phyloP scores from a whole-genome alignment of 64 coral and sea anemone genomes.

The Montipora cactus region DNA sequence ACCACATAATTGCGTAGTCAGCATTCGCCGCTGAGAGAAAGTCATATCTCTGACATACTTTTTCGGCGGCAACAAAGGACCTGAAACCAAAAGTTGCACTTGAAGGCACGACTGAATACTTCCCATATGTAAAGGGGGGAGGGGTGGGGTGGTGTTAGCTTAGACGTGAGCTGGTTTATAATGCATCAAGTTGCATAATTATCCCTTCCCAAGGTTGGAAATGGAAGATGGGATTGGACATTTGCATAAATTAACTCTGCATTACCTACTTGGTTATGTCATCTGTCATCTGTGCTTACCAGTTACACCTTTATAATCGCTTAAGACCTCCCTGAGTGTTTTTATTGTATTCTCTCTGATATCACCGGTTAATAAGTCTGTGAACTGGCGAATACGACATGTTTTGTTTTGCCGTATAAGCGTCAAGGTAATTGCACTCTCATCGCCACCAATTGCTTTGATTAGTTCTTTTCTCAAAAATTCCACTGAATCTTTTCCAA shows the following conservation, averaged over 20 bases:
- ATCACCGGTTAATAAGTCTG: neutral
- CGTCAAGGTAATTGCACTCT: neutral
- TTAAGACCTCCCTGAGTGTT: neutral
- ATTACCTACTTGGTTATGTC: too few relatives aligned
- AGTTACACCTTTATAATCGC: neutral
- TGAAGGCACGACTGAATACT: neutral
- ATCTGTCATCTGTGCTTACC: neutral
- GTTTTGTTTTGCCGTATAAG: neutral
- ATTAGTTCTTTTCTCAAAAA: neutral
- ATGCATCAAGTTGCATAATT: too few relatives aligned
- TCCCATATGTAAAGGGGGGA: too few relatives aligned
- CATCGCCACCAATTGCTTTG: neutral
- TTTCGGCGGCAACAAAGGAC: constrained; percentile 39
- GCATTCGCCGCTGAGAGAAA: constrained; percentile 15
- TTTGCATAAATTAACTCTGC: too few relatives aligned
- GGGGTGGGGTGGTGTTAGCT: too few relatives aligned
- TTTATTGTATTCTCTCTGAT: constrained; percentile 26
- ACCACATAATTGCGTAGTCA: constrained; percentile 62
- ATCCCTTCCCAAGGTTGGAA: too few relatives aligned
- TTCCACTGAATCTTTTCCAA: neutral
- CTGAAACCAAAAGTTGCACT: constrained; percentile 19
- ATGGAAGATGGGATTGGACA: too few relatives aligned
- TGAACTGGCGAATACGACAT: constrained; percentile 1
- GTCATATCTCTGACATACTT: constrained; percentile 61
- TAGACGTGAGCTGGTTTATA: too few relatives aligned